phyloP scores from a whole-genome alignment of 2,113 vertebrate genomes.

The Macrotus californicus region DNA sequence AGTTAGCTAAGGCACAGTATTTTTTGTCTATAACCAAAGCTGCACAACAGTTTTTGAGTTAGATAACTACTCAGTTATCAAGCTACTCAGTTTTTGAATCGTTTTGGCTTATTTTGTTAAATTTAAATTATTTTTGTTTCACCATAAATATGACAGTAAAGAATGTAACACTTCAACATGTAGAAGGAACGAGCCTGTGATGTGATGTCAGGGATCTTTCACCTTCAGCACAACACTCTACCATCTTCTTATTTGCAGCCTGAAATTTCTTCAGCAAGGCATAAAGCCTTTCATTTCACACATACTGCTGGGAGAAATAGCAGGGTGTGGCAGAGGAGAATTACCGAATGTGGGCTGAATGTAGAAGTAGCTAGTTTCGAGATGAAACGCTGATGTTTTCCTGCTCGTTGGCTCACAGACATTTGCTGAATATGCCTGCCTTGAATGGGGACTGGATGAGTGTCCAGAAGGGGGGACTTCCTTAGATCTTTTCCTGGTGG shows the following conservation, averaged over 20 bases:
- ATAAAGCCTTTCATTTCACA: conserved; percentile 39
- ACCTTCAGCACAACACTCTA: background rate
- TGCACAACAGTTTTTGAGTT: background rate
- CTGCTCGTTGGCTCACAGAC: background rate
- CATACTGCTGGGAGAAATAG: background rate
- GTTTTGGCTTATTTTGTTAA: background rate
- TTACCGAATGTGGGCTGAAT: background rate
- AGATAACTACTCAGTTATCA: too few relatives aligned
- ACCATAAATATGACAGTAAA: background rate
- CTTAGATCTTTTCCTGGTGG: background rate
- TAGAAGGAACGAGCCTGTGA: background rate
- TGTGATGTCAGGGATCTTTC: background rate
- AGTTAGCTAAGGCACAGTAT: background rate
- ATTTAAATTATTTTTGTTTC: background rate
- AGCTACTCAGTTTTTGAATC: background rate
- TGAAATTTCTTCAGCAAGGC: conserved; percentile 25
- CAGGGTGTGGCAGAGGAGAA: background rate
- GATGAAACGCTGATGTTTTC: background rate
- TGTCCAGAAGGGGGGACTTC: background rate
- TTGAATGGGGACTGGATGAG: background rate
- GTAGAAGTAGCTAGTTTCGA: background rate
- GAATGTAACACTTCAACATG: background rate
- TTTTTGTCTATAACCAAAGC: background rate
- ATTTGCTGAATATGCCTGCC: background rate
- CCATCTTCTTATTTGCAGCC: background rate